These are phyloP conservation scores for Babylonia areolata DNA, from an alignment of 1,140 invertebrate species.

Conservation along the genomic window DNA sequence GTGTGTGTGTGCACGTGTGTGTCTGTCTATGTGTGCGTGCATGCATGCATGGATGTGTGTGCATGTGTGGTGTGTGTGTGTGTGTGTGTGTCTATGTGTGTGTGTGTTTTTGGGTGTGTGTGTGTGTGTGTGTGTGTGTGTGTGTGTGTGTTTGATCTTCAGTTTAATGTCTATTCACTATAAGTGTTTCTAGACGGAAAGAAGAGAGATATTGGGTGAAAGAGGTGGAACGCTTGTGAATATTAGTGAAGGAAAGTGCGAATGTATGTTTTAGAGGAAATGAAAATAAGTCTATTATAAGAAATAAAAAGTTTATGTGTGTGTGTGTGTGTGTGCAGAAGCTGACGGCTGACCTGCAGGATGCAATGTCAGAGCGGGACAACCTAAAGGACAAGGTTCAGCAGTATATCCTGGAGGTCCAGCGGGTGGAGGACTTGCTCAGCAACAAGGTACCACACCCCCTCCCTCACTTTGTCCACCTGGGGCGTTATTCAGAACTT, in stretches of 20 bases:
- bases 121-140: background rate
- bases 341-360: constrained; percentile 73
- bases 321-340: constrained; percentile 54
- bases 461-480: background rate
- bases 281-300: too few species aligned
- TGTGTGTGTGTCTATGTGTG: background rate
- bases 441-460: constrained; percentile 66
- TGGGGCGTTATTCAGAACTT: too few species aligned
- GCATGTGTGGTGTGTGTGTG: constrained; percentile 39
- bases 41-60: constrained; percentile 30
- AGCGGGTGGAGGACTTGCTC: constrained; percentile 72
- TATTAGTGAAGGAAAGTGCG: too few species aligned
- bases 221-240: too few species aligned
- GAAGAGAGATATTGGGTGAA: too few species aligned
- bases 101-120: background rate
- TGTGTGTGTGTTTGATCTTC: background rate
- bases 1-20: background rate
- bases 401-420: constrained; percentile 75
- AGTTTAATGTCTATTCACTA: too few species aligned
- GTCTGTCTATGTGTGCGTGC: background rate
- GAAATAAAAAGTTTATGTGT: too few species aligned
- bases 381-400: constrained; percentile 71
- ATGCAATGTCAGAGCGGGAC: constrained; percentile 72
- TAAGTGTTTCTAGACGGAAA: too few species aligned
- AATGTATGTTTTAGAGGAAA: too few species aligned